Percentiles rank a stretch among this genome's conserved stretches.
phyloP scores from a whole-genome alignment of 2,888 invertebrate species.

The Drosophila hawaiiensis region DNA sequence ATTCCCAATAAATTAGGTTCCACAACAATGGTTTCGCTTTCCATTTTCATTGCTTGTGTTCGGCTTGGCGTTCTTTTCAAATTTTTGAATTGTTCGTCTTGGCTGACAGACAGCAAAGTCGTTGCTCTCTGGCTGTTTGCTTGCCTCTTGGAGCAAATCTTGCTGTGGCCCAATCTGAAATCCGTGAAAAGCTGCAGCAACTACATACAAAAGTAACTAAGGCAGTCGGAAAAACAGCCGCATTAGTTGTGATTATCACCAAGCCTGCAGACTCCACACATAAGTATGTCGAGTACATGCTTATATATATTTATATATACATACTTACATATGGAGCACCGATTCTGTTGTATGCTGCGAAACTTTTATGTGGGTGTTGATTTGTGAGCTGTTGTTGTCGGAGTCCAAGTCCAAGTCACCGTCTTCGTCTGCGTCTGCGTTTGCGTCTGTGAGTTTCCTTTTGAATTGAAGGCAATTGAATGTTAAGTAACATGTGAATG shows the following conservation, averaged over 20 bases:
- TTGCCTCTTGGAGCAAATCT: conserved; percentile 8
- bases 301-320: neutral
- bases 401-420: conserved; percentile 2
- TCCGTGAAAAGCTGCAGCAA: conserved; percentile 37
- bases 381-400: conserved; percentile 64
- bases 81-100: conserved; percentile 6
- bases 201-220: conserved; percentile 51
- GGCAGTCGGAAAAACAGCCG: conserved; percentile 60
- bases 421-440: conserved; percentile 5
- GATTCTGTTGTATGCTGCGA: conserved; percentile 33
- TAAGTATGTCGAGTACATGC: conserved; percentile 3
- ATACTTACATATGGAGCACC: conserved; percentile 19
- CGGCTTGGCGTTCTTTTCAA: conserved; percentile 12
- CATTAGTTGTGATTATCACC: conserved; percentile 77
- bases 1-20: neutral
- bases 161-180: conserved; percentile 6
- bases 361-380: conserved; percentile 71
- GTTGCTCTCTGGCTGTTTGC: neutral
- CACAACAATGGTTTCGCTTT: conserved; percentile 25
- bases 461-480: conserved; percentile 71
- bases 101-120: conserved; percentile 9
- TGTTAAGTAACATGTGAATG: conserved; percentile 70
- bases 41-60: conserved; percentile 31
- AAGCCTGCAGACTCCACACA: conserved; percentile 40
- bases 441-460: conserved; percentile 7